Base-by-base conservation (phyloP, 2,888 invertebrate genomes). In the Caenorhabditis sp. region DNA sequence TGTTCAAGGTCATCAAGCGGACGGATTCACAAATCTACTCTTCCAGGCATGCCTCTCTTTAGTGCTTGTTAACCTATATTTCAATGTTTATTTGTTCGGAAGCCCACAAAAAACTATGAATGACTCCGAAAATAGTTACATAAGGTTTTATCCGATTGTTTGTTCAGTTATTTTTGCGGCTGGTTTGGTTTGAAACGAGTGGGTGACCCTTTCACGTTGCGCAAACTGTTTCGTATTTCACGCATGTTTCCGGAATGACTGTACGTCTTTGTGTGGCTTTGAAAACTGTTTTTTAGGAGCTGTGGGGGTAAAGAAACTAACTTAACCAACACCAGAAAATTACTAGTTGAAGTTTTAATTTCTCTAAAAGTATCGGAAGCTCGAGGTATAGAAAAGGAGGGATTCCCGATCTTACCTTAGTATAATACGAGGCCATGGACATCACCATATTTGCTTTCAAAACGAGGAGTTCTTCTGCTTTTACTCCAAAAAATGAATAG, bases 1-100 rank as follows among this genome's bases (percentile, higher is more conserved):
- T 56, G 56, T 56, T 56, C 56, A 56, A 56, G 56, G 56, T 32
- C 56, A 35, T 20, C 28, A 56, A 28, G n/a, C 32, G 56, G n/a
- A 56, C 56, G 56, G 56, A 56, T 56, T 24, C 35, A 6, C 32
- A 18, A 32, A 28, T 26, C 24, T 56, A 13, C 32, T 56, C 56
- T 56, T 56, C 32, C 56, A 32, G 56, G 56, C n/a, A 11, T 32
- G 32, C 32, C 32, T 26, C 32, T 18, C 18, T 40, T 9, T n/a
- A 15, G 9, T 28, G 56, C 56, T 56, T 56, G 18, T 56, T 56
- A 56, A 56, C 56, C 56, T n/a, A 56, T 28, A 56, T 28, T 56
- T 35, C 24, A 24, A 28, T 50, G 28, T 55, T 55, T 28, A 2
- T 28, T 55, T 28, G 13, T 11, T 40, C 9, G 47, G 47, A 47